phyloP scores from a whole-genome alignment of 2,113 vertebrate species.

The Chloropsis hardwickii region DNA sequence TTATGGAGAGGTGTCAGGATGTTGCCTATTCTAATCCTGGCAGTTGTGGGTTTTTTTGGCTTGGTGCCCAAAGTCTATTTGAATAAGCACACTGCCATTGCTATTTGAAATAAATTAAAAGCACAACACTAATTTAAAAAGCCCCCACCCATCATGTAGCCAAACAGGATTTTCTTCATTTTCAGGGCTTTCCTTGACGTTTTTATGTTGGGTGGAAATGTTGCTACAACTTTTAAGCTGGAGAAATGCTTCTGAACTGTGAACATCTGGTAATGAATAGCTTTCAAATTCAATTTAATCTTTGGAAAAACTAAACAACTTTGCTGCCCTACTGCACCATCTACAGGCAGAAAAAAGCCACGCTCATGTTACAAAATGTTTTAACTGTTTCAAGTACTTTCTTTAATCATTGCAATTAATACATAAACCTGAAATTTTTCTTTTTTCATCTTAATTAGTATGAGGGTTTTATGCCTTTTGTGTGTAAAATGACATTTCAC shows the following conservation, averaged over 20 bases:
- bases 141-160: not conserved
- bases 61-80: not conserved
- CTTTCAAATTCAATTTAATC: not conserved
- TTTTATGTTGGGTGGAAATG: not conserved
- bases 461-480: not conserved
- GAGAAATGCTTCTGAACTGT: not conserved
- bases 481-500: not conserved
- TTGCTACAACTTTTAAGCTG: not conserved
- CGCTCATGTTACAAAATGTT: not conserved
- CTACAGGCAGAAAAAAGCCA: not conserved
- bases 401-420: not conserved
- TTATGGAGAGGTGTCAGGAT: not conserved
- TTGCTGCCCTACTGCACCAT: constrained; percentile 48
- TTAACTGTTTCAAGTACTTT: not conserved
- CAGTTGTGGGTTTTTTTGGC: not conserved
- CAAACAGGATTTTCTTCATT: not conserved
- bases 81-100: not conserved
- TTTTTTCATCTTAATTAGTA: not conserved
- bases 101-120: not conserved
- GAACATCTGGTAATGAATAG: not conserved
- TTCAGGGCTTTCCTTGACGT: not conserved
- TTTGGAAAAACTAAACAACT: not conserved
- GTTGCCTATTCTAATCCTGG: not conserved
- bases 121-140: not conserved
- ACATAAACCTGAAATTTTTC: not conserved